Evolutionary conservation across 2,888 invertebrate species (phyloP).

Genomic region (Ennomos quercinarius): DNA sequence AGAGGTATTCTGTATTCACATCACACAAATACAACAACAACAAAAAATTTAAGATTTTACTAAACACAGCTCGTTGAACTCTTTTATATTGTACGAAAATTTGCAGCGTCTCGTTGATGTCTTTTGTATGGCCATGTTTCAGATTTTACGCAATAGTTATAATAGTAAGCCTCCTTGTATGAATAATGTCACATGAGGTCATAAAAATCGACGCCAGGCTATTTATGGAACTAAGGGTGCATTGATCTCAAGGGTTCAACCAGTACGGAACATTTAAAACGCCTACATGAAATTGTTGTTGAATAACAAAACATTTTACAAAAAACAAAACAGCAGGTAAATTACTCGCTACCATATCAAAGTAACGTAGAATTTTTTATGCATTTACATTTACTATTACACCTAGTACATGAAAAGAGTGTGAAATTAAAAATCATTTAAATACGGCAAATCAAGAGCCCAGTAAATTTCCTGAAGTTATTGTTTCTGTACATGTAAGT

Average conservation of each 20-base stretch:
- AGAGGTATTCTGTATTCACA: no score
- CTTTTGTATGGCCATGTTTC: constrained; percentile 15
- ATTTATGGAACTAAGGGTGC: constrained; percentile 67
- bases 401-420: background rate
- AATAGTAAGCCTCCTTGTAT: background rate
- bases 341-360: no score
- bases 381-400: background rate
- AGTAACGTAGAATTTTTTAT: background rate
- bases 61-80: constrained; percentile 23
- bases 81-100: constrained; percentile 19
- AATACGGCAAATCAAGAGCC: no score
- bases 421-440: background rate
- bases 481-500: constrained; percentile 7
- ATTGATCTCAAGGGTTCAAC: constrained; percentile 58
- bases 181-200: constrained; percentile 37
- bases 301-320: no score
- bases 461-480: constrained; percentile 9
- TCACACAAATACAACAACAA: no score
- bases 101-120: constrained; percentile 17
- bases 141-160: background rate
- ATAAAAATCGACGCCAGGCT: constrained; percentile 41
- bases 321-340: no score
- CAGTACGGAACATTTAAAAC: constrained; percentile 14
- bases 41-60: background rate
- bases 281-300: no score